Percentiles rank a stretch among this genome's conserved stretches.
These are phyloP conservation scores for Haemorhous mexicanus DNA, from an alignment of 2,113 vertebrate genomes.

Conservation along the genomic window DNA sequence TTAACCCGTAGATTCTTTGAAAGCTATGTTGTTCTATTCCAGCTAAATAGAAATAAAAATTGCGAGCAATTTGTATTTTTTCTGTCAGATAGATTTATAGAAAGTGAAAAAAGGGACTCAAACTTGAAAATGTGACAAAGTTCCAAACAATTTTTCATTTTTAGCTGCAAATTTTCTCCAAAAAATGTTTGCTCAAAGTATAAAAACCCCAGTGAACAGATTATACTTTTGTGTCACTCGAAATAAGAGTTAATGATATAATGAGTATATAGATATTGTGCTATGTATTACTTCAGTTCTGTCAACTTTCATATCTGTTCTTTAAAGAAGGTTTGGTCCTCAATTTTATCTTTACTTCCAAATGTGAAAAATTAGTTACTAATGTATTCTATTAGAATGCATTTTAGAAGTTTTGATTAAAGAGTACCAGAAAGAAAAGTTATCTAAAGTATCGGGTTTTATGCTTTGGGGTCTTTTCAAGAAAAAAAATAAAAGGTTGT, in stretches of 20 bases:
- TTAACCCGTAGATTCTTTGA: not conserved
- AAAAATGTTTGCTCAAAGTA: not conserved
- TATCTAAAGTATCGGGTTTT: fast-evolving
- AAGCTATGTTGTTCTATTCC: not conserved
- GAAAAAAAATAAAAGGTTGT: not conserved
- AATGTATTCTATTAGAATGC: not conserved
- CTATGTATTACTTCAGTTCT: not conserved
- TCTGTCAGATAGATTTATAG: not conserved
- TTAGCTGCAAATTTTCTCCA: not conserved
- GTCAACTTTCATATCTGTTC: not conserved
- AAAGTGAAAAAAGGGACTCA: not conserved
- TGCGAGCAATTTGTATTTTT: not conserved
- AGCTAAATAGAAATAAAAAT: not conserved
- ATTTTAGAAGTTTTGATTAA: not conserved
- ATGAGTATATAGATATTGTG: not conserved
- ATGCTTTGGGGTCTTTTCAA: fast-evolving
- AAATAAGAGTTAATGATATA: not conserved
- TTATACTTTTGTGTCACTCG: not conserved
- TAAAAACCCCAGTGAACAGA: not conserved
- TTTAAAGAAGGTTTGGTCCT: not conserved
- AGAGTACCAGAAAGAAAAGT: not conserved
- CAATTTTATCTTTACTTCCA: not conserved
- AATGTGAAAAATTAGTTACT: not conserved
- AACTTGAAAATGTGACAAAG: not conserved
- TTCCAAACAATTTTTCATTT: not conserved